Evolutionary conservation across 2,113 vertebrate species (phyloP), one percentile per base, ranked within the genome.

Genomic region (Eclectus roratus): DNA sequence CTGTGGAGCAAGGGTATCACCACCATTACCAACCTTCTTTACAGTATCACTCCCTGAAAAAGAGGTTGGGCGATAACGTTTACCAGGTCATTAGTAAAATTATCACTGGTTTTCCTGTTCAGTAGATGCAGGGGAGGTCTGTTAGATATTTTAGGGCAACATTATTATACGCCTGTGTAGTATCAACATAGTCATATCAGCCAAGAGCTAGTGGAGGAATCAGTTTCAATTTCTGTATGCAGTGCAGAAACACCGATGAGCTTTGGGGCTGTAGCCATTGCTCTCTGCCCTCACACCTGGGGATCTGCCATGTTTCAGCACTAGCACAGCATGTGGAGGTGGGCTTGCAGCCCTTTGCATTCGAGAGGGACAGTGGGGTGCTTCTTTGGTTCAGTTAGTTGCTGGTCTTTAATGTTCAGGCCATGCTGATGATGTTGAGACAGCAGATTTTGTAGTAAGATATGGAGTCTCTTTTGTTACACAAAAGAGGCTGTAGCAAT

Each of bases 271-370:
- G 3, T 21, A 28, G 50, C 49, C 44, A 3, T 49, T 0, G 0
- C 60, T 81, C n/a, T 31, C 33, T 31, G 68, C 44, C 41, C 17
- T 19, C 11, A 15, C 27, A 3, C 5, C 6, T 0, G 29, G 43
- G n/a, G n/a, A 33, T 90, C 17, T 52, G 55, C 35, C 24, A 0
- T 0, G 0, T 10, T 18, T 9, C 2, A 1, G 37, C 0, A 0
- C 39, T 23, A 9, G 43, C 49, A 29, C 43, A 8, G 31, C 17
- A 0, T 0, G 4, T 13, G 35, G 28, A 49, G 19, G 3, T 37
- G 29, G 23, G 27, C 41, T 73, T 37, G 53, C 14, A 18, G 35
- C 5, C 4, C 31, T 19, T 53, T 29, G 17, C 17, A 4, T 55
- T 25, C 1, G 1, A 0, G 17, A 44, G 28, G 25, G 17, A 53